Evolutionary conservation across 2,797 vertebrate genomes (phyloP).

Genomic region (Platalea minor): DNA sequence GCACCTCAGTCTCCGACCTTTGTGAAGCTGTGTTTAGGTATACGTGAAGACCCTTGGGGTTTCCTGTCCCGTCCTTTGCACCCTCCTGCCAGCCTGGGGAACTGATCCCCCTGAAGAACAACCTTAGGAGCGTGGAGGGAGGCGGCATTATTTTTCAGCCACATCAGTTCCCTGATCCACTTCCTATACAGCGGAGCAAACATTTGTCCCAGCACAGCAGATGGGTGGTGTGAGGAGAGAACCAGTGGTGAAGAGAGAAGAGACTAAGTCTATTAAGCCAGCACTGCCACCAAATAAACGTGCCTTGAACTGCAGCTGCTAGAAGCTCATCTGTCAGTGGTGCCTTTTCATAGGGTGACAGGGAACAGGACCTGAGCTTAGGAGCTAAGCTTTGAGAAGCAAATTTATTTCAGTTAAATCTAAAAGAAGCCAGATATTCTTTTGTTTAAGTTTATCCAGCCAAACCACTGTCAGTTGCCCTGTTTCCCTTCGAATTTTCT

Average conservation of each 20-base stretch:
- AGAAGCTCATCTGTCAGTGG: background rate
- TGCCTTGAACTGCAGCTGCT: background rate
- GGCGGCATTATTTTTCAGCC: background rate
- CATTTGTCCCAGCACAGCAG: background rate
- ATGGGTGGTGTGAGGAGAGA: background rate
- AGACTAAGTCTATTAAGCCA: background rate
- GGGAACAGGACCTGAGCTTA: background rate
- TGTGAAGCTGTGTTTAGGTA: background rate
- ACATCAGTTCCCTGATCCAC: background rate
- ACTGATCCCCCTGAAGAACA: background rate
- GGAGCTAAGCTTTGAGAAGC: background rate
- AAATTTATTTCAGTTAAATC: background rate
- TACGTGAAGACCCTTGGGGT: background rate
- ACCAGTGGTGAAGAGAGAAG: background rate
- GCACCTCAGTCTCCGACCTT: background rate
- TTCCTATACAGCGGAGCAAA: background rate
- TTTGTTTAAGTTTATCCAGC: conserved; percentile 9
- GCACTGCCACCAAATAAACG: background rate
- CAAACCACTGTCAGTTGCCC: background rate
- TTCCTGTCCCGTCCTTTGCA: background rate
- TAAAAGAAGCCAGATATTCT: conserved; percentile 11
- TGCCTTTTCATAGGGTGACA: background rate
- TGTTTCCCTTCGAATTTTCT: background rate
- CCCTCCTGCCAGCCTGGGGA: background rate
- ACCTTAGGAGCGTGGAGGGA: rapidly evolving